Evolutionary conservation across 1,140 invertebrate genomes (phyloP).

Genomic region (Tyrophagus putrescentiae): DNA sequence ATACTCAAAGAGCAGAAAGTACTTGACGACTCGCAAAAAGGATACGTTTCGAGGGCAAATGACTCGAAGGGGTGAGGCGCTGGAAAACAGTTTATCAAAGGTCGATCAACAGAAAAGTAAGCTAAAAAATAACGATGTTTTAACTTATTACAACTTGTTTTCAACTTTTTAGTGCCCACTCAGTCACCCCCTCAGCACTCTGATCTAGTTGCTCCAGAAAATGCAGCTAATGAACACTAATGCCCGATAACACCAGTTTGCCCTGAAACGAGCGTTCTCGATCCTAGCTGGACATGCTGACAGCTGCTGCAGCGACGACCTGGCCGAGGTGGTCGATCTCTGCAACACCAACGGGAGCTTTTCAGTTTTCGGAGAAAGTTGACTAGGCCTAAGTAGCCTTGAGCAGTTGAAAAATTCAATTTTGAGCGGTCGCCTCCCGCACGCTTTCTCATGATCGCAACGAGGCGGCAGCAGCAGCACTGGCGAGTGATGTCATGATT

Average conservation of each 20-base stretch:
- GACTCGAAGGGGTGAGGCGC: too few species aligned
- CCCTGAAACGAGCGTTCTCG: background rate
- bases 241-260: slow-evolving; percentile 30
- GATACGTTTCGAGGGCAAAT: too few species aligned
- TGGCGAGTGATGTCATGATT: too few species aligned
- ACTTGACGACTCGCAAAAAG: slow-evolving; percentile 44
- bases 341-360: slow-evolving; percentile 28
- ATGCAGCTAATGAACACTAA: slow-evolving; percentile 31
- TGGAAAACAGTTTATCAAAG: too few species aligned
- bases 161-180: slow-evolving; percentile 29
- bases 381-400: too few species aligned
- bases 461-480: too few species aligned
- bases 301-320: slow-evolving; percentile 8
- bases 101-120: background rate
- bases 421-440: slow-evolving; percentile 1
- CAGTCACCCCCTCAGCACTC: slow-evolving; percentile 31
- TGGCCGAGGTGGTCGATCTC: slow-evolving; percentile 32
- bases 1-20: slow-evolving; percentile 58
- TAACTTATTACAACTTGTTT: too few species aligned
- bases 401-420: too few species aligned
- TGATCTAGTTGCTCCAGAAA: slow-evolving; percentile 33
- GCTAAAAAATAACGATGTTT: background rate
- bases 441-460: background rate
- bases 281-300: background rate
- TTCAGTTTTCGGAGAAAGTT: too few species aligned